These are phyloP conservation scores for Stichodactyla helianthus DNA, from an alignment of 64 coral and sea anemone genomes.

Conservation along the genomic window DNA sequence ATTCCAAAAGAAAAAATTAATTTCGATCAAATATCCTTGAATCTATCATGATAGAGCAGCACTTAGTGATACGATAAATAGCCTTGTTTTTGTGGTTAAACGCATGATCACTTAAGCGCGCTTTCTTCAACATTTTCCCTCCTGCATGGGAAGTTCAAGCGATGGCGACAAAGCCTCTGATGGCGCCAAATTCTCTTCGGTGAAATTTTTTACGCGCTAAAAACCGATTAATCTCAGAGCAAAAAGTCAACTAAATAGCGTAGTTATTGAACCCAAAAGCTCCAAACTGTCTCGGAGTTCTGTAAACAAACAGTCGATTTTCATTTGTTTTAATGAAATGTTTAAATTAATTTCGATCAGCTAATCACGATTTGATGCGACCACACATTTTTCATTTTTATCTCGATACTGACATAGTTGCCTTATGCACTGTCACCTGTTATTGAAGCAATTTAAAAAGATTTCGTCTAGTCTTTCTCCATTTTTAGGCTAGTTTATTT, in stretches of 20 bases:
- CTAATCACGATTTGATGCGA: background rate
- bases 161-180: background rate
- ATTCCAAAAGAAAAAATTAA: background rate
- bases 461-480: no score
- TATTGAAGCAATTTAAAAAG: background rate
- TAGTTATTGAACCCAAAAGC: background rate
- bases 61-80: background rate
- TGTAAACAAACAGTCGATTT: slow-evolving; percentile 1
- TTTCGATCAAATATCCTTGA: background rate
- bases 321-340: background rate
- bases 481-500: no score
- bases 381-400: background rate
- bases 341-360: background rate
- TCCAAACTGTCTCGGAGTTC: background rate
- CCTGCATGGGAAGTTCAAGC: background rate
- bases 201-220: background rate
- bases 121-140: background rate
- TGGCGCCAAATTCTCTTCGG: background rate
- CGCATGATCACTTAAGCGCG: background rate
- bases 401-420: background rate
- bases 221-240: background rate
- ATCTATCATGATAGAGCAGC: background rate
- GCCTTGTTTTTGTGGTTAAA: background rate
- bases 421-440: background rate
- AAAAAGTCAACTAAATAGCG: background rate